A percentile compares a stretch with the other conserved stretches of the same genome.
These are phyloP conservation scores for Poecilia latipinna DNA, from an alignment of 2,113 vertebrate species.

Conservation along the genomic window DNA sequence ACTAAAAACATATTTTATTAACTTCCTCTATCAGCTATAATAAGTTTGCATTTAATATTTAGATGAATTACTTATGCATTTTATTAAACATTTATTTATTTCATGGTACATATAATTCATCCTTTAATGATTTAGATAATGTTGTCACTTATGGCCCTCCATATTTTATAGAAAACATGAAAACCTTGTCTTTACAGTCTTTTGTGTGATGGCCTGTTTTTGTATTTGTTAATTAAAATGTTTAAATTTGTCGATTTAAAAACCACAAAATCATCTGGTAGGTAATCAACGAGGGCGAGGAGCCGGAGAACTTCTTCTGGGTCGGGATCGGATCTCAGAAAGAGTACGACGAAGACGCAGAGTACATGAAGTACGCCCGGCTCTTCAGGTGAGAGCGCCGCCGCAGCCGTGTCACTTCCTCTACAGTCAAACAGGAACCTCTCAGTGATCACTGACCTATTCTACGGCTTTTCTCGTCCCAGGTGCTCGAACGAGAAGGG, in stretches of 20 bases:
- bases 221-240: not conserved
- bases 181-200: too few relatives aligned
- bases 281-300: constrained; percentile 97
- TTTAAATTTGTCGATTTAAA: not conserved
- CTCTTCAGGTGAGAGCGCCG: constrained; percentile 88
- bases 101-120: too few relatives aligned
- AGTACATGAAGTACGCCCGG: constrained; percentile 94
- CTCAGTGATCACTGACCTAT: not conserved
- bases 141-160: too few relatives aligned
- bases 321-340: constrained; percentile 96
- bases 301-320: constrained; percentile 99
- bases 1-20: too few relatives aligned
- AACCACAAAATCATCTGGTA: constrained; percentile 44
- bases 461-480: not conserved
- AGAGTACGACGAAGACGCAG: constrained; percentile 90
- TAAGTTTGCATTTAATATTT: too few relatives aligned
- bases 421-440: not conserved
- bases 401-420: not conserved
- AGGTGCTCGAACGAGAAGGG: constrained; percentile 99
- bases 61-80: too few relatives aligned
- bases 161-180: too few relatives aligned
- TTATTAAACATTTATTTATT: too few relatives aligned
- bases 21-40: too few relatives aligned
- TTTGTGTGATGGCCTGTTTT: not conserved
- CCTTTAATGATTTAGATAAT: too few relatives aligned